Conservation (phyloP, 2,888 invertebrate genomes). For the Atrina japonica region DNA sequence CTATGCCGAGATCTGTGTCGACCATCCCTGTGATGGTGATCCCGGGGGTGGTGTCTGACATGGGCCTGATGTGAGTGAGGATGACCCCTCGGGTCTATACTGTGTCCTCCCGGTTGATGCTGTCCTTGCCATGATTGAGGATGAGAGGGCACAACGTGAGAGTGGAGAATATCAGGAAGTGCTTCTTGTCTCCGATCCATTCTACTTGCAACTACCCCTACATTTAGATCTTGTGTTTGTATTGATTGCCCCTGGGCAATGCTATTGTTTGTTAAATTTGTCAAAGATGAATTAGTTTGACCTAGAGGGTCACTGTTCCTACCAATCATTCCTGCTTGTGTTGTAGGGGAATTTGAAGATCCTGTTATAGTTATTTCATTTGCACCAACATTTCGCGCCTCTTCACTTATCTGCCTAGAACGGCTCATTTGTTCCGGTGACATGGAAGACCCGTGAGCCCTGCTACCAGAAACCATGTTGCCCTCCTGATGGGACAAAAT, state of each 20-base stretch:
- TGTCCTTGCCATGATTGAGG: conserved; percentile 25
- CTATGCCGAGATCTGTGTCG: conserved; percentile 41
- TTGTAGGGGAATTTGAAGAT: not conserved
- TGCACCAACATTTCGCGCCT: no score
- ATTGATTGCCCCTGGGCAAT: conserved; percentile 46
- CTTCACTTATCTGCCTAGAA: no score
- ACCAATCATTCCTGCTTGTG: not conserved
- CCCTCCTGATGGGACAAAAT: no score
- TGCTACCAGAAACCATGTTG: conserved; percentile 6
- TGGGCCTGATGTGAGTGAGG: conserved; percentile 41
- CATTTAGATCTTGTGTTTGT: conserved; percentile 59
- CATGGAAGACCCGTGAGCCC: conserved; percentile 1
- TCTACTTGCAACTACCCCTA: conserved; percentile 52
- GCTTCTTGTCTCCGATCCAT: conserved; percentile 55
- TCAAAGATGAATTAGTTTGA: conserved; percentile 55
- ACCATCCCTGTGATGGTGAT: conserved; percentile 47
- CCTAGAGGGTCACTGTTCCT: conserved; percentile 2
- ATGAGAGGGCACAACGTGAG: conserved; percentile 63
- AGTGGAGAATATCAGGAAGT: conserved; percentile 74
- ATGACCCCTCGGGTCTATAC: conserved; percentile 39
- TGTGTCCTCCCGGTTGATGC: conserved; percentile 40
- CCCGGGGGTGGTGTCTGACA: conserved; percentile 57
- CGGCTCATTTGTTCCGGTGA: conserved; percentile 16
- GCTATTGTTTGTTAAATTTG: conserved; percentile 5
- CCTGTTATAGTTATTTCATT: no score